Evolutionary conservation across 2,797 vertebrate species (phyloP).

Genomic region (Notolepis coatsorum): DNA sequence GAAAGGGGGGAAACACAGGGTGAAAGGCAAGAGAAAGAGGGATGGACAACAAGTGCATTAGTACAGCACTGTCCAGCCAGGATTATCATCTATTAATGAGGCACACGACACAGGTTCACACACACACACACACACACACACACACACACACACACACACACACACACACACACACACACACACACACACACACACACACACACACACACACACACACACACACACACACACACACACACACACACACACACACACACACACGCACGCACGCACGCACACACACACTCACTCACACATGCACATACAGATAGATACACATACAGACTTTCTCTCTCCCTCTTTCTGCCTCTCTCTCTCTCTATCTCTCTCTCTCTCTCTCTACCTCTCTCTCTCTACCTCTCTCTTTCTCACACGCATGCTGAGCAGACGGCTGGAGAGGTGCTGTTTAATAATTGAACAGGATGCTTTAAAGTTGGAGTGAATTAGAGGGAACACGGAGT

Average conservation of each 20-base stretch:
- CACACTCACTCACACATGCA: too few relatives aligned
- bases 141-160: constrained; percentile 21
- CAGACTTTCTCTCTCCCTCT: too few relatives aligned
- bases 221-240: not conserved
- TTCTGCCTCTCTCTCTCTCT: too few relatives aligned
- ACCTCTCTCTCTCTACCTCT: too few relatives aligned
- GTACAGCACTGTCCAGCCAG: constrained; percentile 31
- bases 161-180: constrained; percentile 12
- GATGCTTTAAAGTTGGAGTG: constrained; percentile 56
- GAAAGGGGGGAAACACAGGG: not conserved
- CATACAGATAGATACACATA: too few relatives aligned
- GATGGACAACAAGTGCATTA: constrained; percentile 48
- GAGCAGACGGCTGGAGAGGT: constrained; percentile 25
- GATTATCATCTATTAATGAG: constrained; percentile 59
- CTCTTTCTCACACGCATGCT: not conserved
- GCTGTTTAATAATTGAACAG: constrained; percentile 59
- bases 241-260: not conserved
- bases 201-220: not conserved
- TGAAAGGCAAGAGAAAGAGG: not conserved
- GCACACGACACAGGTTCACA: constrained; percentile 18
- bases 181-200: not conserved
- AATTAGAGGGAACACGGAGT: constrained; percentile 41
- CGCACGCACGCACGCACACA: not conserved
- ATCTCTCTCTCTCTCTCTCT: too few relatives aligned
- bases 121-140: constrained; percentile 22